Base-by-base conservation (phyloP, 2,888 invertebrate genomes). In the Oscheius sp. region DNA sequence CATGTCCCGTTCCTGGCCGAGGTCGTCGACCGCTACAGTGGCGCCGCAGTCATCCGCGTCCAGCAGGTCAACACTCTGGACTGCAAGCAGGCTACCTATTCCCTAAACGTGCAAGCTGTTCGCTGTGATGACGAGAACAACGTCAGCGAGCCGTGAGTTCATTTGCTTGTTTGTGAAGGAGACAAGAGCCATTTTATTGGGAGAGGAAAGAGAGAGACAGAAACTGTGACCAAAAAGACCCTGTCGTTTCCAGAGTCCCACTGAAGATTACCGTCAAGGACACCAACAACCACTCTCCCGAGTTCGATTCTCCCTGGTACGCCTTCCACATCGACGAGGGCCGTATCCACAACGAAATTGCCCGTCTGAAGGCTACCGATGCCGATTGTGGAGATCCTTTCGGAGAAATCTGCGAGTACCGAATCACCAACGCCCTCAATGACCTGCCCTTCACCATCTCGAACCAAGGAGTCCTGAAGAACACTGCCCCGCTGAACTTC, bases 401-500 rank as follows among this genome's bases (percentile, higher is more conserved):
- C 90, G 95, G 95, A 0, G 95, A 96, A 89, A 95, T 98, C 72
- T 98, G 98, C 93, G 95, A 95, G 90, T 99, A 97, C 91, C 95
- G 97, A 90, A 96, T 98, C 82, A 92, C 96, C 68, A 96, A 89
- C 76, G 85, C 84, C 13, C 79, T 86, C 57, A 84, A 85, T 53
- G 85, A 84, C 60, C 79, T 80, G 35, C 88, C 88, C n/a, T 89
- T 89, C 76, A 74, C 77, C n/a, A 87, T 89, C 75, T 83, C 82
- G 75, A 85, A 87, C 63, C 80, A 87, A 66, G 88, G 88, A 60
- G 85, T 88, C n/a, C 94, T 99, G 83, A 93, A 94, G 83, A 98
- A 96, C 91, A 96, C 95, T 0, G 95, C 95, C 88, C 94, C 95
- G 0, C 91, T 99, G 89, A 95, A 96, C 87, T 96, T 95, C 91